These are phyloP conservation scores for Hestina assimilis DNA, from an alignment of 1,140 invertebrate genomes.

Conservation along the genomic window DNA sequence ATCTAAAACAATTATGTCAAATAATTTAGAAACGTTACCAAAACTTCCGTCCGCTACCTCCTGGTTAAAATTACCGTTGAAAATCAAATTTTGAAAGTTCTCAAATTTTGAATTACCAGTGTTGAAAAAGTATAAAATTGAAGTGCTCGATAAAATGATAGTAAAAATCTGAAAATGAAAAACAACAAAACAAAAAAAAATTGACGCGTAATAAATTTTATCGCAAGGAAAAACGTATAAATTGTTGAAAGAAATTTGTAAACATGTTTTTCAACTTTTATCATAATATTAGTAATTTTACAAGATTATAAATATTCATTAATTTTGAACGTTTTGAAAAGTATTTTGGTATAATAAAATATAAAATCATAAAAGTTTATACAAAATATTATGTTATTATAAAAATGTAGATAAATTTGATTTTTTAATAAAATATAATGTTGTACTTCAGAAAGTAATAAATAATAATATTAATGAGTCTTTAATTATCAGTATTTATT, in stretches of 20 bases:
- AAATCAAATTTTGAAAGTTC: conserved; percentile 17
- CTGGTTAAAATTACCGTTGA: conserved; percentile 22
- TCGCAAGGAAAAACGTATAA: conserved; percentile 15
- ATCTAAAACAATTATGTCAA: background rate
- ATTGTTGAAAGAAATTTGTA: conserved; percentile 33
- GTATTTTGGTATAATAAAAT: background rate
- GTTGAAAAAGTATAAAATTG: too few species aligned
- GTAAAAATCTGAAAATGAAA: too few species aligned
- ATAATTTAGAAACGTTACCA: background rate
- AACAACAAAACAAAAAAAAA: conserved; percentile 27
- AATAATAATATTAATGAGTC: too few species aligned
- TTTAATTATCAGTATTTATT: too few species aligned
- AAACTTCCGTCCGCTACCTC: conserved; percentile 22
- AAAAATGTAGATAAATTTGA: too few species aligned
- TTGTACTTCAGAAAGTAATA: too few species aligned
- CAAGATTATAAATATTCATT: background rate
- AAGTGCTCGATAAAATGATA: too few species aligned
- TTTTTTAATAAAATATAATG: too few species aligned
- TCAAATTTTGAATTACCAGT: conserved; percentile 9
- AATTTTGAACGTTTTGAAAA: background rate
- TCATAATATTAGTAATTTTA: background rate
- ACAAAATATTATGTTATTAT: too few species aligned
- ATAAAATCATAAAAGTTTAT: background rate
- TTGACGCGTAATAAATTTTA: conserved; percentile 39
- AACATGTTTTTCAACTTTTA: conserved; percentile 43